These are phyloP conservation scores for Galago senegalensis DNA, from an alignment of 2,797 vertebrate species.

Conservation along the genomic window DNA sequence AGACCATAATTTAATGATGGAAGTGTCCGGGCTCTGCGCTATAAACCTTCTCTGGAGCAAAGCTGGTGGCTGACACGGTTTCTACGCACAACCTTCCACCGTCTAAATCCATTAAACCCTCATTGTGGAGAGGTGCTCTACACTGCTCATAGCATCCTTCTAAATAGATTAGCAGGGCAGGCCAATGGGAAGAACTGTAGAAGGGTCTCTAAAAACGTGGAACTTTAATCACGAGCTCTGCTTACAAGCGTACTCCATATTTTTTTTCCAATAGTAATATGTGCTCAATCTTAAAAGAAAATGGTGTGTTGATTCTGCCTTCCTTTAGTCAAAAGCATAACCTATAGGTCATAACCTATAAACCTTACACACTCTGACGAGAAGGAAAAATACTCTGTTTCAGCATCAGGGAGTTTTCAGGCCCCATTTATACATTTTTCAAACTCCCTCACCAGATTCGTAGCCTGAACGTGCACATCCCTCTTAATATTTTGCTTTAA, in stretches of 20 bases:
- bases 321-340: neutral
- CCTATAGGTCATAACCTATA: neutral
- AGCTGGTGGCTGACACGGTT: neutral
- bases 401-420: neutral
- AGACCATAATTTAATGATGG: neutral
- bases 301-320: neutral
- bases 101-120: neutral
- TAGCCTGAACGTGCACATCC: neutral
- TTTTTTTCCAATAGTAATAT: neutral
- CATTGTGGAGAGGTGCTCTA: neutral
- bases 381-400: neutral
- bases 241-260: too few species aligned
- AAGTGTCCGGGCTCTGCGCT: neutral
- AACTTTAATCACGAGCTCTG: neutral
- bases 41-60: neutral
- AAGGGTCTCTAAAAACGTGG: neutral
- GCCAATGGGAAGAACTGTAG: neutral
- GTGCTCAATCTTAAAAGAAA: neutral
- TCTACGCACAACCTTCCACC: neutral
- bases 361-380: neutral
- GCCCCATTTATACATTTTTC: neutral
- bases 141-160: neutral
- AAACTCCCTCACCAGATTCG: neutral
- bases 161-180: neutral
- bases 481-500: constrained; percentile 20